Evolutionary conservation across 2,113 vertebrate genomes (phyloP).

Genomic region (Empidonax alnorum): DNA sequence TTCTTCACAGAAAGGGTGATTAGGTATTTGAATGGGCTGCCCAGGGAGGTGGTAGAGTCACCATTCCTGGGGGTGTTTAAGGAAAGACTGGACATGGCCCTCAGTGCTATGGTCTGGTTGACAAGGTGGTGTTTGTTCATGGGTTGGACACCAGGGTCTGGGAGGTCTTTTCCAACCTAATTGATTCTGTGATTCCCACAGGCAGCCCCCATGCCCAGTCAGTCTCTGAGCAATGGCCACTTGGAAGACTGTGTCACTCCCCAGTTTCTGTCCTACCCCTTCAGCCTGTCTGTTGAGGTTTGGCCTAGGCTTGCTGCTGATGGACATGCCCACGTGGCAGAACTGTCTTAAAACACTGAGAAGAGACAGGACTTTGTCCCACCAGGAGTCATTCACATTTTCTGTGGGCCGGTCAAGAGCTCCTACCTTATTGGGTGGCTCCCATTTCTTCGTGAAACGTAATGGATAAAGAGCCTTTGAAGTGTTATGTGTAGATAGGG

Average conservation of each 20-base stretch:
- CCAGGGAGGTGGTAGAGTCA: neutral
- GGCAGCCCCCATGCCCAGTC: neutral
- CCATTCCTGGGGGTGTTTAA: neutral
- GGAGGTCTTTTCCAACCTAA: neutral
- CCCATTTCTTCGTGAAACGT: neutral
- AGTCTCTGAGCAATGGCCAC: neutral
- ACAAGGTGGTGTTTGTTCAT: neutral
- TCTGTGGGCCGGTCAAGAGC: neutral
- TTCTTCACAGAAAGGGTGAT: neutral
- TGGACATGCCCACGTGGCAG: accelerated
- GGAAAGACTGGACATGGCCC: neutral
- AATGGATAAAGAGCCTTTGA: neutral
- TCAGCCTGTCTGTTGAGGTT: neutral
- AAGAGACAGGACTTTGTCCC: neutral
- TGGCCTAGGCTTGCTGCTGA: neutral
- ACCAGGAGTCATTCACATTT: neutral
- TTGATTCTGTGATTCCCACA: neutral
- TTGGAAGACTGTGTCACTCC: neutral
- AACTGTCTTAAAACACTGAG: neutral
- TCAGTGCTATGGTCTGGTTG: neutral
- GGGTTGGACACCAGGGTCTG: neutral
- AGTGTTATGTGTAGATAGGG: neutral
- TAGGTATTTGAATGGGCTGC: neutral
- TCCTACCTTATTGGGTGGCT: neutral
- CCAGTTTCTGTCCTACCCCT: too few species aligned